Percentiles rank a stretch among this genome's conserved stretches.
These are phyloP conservation scores for Acromyrmex heyeri DNA, from an alignment of 1,140 invertebrate genomes.

Conservation along the genomic window DNA sequence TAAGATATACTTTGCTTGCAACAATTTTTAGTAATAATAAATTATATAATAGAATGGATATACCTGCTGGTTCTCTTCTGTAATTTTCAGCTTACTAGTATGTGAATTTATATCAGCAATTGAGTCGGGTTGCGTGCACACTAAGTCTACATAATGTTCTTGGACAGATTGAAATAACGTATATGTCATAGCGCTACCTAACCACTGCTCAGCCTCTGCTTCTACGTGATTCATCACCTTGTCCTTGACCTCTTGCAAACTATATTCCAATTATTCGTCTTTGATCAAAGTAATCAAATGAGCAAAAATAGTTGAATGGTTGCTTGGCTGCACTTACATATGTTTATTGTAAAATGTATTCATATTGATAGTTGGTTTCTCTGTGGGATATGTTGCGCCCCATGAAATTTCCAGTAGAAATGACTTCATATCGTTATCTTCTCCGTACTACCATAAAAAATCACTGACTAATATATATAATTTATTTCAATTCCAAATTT, in stretches of 20 bases:
- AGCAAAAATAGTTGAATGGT: slow-evolving; percentile 54
- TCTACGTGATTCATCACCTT: slow-evolving; percentile 89
- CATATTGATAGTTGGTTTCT: slow-evolving; percentile 93
- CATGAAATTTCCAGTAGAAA: slow-evolving; percentile 96
- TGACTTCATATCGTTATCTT: slow-evolving; percentile 92
- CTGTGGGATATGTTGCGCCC: slow-evolving; percentile 94
- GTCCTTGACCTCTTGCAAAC: slow-evolving; percentile 91
- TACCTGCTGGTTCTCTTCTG: slow-evolving; percentile 76
- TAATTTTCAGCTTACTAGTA: slow-evolving; percentile 78
- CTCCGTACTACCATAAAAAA: slow-evolving; percentile 91
- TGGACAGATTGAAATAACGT: slow-evolving; percentile 97
- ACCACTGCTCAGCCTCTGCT: slow-evolving; percentile 92
- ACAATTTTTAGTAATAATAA: background rate
- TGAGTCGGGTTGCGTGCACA: slow-evolving; percentile 90
- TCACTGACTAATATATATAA: slow-evolving; percentile 6
- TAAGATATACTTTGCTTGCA: background rate
- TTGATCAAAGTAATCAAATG: slow-evolving; percentile 71
- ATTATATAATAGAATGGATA: background rate
- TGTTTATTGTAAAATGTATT: slow-evolving; percentile 98
- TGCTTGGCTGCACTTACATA: slow-evolving; percentile 90
- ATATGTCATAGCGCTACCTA: slow-evolving; percentile 97
- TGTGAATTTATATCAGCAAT: slow-evolving; percentile 76
- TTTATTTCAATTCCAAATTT: background rate
- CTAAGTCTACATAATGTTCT: slow-evolving; percentile 92
- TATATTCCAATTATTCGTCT: slow-evolving; percentile 84